Evolutionary conservation across 2,113 vertebrate species (phyloP).

Genomic region (Petrocephalus microphthalmus): DNA sequence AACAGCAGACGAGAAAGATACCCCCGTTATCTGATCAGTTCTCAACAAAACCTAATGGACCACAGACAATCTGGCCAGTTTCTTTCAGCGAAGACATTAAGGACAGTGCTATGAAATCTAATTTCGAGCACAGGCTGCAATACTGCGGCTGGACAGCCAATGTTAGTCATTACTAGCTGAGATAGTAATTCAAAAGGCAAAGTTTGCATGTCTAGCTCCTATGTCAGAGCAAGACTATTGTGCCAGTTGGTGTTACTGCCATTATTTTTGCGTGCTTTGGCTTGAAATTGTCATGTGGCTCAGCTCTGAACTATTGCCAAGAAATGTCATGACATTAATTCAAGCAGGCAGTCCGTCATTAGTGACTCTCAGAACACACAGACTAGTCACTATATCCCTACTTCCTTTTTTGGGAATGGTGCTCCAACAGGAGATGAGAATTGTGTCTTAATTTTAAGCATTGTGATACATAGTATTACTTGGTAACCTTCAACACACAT

Average conservation of each 20-base stretch:
- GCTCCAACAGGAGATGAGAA: background rate
- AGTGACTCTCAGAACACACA: background rate
- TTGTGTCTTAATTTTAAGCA: background rate
- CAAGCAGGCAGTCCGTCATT: background rate
- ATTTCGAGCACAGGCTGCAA: slow-evolving; percentile 56
- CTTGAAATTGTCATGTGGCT: background rate
- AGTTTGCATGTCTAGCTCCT: background rate
- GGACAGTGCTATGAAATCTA: slow-evolving; percentile 52
- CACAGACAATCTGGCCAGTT: slow-evolving; percentile 35
- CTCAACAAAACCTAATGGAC: slow-evolving; percentile 9
- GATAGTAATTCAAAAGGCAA: slow-evolving; percentile 64
- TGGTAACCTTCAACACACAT: background rate
- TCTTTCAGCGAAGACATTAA: slow-evolving; percentile 60
- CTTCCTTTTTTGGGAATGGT: background rate
- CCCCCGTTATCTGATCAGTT: slow-evolving; percentile 12
- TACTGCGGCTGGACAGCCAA: slow-evolving; percentile 57
- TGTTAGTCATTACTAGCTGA: slow-evolving; percentile 56
- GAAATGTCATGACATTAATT: background rate
- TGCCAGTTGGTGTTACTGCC: background rate
- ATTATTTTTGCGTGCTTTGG: background rate
- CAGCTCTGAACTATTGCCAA: background rate
- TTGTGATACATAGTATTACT: background rate
- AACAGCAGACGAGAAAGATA: slow-evolving; percentile 12
- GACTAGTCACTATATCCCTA: background rate
- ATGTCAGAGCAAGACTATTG: background rate